These are phyloP conservation scores for Sesamia inferens DNA, from an alignment of 2,888 invertebrate genomes.

Conservation along the genomic window DNA sequence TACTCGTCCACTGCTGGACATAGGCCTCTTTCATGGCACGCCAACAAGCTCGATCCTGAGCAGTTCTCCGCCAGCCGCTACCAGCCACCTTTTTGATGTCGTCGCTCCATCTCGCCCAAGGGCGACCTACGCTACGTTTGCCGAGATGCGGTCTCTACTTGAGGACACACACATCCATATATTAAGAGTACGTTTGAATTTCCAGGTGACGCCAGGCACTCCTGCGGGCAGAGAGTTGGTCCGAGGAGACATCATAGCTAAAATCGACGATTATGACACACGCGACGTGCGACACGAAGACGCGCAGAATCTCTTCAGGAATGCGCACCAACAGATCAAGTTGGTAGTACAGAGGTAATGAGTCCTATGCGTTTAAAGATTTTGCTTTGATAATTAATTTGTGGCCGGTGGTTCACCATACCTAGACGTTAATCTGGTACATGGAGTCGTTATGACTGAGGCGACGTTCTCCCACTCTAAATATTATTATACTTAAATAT, in stretches of 20 bases:
- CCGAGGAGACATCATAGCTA: conserved; percentile 97
- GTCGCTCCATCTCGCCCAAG: no score
- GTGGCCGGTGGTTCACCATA: not conserved
- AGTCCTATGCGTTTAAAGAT: not conserved
- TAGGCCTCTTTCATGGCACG: no score
- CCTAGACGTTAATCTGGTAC: not conserved
- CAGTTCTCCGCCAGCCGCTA: no score
- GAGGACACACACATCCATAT: no score
- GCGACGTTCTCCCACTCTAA: not conserved
- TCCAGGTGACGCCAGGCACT: conserved; percentile 96
- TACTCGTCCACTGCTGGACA: no score
- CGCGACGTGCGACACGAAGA: conserved; percentile 96
- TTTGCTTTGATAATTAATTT: not conserved
- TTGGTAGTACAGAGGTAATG: conserved; percentile 95
- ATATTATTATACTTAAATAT: not conserved
- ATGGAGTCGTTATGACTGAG: not conserved
- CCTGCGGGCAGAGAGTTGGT: conserved; percentile 96
- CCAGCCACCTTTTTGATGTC: no score
- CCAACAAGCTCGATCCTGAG: no score
- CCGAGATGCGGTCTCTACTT: no score
- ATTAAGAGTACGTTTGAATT: conserved; percentile 57
- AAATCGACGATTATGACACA: conserved; percentile 97
- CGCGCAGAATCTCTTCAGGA: conserved; percentile 96
- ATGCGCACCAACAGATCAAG: conserved; percentile 94
- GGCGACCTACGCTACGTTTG: no score